Evolutionary conservation across 2,797 vertebrate genomes (phyloP).

Genomic region (Choloepus didactylus): DNA sequence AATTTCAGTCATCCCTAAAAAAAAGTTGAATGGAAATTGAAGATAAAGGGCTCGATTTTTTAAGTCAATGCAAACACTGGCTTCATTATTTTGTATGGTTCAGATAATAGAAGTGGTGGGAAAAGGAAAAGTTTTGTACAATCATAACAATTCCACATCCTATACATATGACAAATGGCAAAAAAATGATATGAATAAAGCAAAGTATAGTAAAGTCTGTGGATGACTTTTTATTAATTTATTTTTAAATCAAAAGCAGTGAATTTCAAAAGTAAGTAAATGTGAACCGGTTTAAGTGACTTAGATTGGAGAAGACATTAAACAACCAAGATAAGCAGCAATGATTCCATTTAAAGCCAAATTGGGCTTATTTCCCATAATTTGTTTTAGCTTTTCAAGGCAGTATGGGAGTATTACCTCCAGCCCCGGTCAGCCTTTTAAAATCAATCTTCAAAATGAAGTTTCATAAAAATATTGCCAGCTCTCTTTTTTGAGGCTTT

Average conservation of each 20-base stretch:
- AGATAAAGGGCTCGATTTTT: background rate
- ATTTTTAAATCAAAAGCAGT: background rate
- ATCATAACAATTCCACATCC: background rate
- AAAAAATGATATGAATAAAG: background rate
- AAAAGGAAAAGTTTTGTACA: background rate
- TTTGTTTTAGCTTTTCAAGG: background rate
- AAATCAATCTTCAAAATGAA: background rate
- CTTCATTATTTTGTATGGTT: background rate
- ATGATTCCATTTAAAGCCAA: background rate
- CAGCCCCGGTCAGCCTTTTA: background rate
- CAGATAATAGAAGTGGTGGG: background rate
- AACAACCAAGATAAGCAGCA: background rate
- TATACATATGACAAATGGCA: background rate
- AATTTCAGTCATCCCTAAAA: background rate
- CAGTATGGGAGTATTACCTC: background rate
- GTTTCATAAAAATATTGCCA: background rate
- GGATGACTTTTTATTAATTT: background rate
- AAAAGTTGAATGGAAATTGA: background rate
- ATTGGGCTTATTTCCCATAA: background rate
- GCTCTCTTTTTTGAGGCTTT: conserved; percentile 10
- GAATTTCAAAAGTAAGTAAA: background rate
- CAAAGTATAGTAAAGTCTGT: background rate
- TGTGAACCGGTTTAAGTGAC: conserved; percentile 14
- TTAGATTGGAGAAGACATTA: background rate
- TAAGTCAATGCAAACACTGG: background rate